These are phyloP conservation scores for Piscicola geometra DNA, from an alignment of 2,888 invertebrate species.

Conservation along the genomic window DNA sequence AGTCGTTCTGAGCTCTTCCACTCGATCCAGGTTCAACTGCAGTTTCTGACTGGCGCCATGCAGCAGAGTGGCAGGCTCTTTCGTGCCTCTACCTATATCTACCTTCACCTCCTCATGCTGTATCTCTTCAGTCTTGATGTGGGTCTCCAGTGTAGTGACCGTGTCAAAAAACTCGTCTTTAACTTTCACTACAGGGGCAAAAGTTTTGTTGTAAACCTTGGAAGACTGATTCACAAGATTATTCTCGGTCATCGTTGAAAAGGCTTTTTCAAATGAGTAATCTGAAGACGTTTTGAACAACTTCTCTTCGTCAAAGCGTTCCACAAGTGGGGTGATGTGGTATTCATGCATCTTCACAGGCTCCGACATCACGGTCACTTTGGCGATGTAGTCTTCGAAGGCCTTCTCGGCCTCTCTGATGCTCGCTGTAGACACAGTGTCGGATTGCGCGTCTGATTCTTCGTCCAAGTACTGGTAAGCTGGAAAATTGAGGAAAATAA, in stretches of 20 bases:
- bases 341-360: slow-evolving; percentile 2
- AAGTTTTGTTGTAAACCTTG: slow-evolving; percentile 14
- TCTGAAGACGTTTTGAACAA: neutral
- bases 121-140: slow-evolving; percentile 3
- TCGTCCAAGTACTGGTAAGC: slow-evolving; percentile 31
- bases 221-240: neutral
- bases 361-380: neutral
- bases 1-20: slow-evolving; percentile 1
- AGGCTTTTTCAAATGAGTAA: neutral
- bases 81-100: neutral
- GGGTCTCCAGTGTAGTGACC: neutral
- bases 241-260: neutral
- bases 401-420: neutral
- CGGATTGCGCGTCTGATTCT: slow-evolving; percentile 26
- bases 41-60: neutral
- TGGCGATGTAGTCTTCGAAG: slow-evolving; percentile 1
- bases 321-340: neutral
- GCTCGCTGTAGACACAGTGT: neutral
- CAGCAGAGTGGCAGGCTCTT: neutral
- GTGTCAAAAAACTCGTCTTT: slow-evolving; percentile 15
- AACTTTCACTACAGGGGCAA: neutral
- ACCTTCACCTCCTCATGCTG: neutral
- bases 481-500: neutral
- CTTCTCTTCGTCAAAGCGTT: slow-evolving; percentile 23
- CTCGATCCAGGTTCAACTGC: slow-evolving; percentile 16